Evolutionary conservation across 1,140 invertebrate species (phyloP).

Genomic region (Chionoecetes opilio): DNA sequence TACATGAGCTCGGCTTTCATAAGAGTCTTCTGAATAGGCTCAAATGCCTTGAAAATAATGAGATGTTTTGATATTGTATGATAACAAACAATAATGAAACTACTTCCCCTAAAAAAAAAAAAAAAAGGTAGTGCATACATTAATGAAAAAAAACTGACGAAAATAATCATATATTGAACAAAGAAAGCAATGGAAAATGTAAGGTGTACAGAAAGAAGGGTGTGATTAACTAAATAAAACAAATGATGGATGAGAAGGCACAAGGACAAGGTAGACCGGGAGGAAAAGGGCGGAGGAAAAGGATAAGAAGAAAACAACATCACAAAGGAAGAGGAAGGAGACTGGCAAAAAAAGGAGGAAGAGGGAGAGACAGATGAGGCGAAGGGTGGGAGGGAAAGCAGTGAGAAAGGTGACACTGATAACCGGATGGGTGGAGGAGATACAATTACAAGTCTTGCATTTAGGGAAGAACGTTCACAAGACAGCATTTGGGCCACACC

Average conservation of each 20-base stretch:
- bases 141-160: no score
- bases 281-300: neutral
- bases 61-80: no score
- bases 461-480: neutral
- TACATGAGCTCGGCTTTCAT: no score
- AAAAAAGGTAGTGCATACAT: no score
- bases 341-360: neutral
- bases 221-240: neutral
- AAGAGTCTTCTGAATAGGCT: no score
- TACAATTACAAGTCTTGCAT: neutral
- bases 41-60: no score
- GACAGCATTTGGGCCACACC: neutral
- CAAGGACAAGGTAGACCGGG: neutral
- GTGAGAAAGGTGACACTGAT: neutral
- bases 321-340: neutral
- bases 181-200: neutral
- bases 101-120: no score
- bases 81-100: no score
- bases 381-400: constrained; percentile 2
- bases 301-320: neutral
- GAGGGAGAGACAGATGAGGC: constrained; percentile 32
- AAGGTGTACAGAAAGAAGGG: neutral
- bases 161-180: neutral
- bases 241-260: neutral
- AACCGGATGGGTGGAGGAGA: constrained; percentile 46